Conservation (phyloP, 1,140 invertebrate genomes). For the Holcopasites calliopsidis region DNA sequence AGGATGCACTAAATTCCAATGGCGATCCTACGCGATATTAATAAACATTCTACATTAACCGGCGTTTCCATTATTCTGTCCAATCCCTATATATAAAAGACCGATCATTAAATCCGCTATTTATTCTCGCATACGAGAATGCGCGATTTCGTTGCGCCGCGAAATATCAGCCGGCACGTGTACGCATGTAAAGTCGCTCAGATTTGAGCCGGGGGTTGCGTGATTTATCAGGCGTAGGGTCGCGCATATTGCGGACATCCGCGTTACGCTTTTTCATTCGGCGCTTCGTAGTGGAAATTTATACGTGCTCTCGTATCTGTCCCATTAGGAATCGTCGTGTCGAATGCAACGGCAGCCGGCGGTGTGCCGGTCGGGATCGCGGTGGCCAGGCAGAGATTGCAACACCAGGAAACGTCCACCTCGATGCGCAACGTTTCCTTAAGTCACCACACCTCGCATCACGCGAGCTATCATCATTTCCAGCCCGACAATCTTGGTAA, state of each 20-base stretch:
- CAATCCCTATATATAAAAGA: too few species aligned
- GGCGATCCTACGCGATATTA: too few species aligned
- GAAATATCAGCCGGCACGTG: neutral
- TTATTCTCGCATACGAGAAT: neutral
- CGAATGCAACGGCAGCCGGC: slow-evolving; percentile 74
- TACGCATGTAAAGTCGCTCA: neutral
- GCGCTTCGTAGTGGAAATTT: slow-evolving; percentile 8
- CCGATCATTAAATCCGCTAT: neutral
- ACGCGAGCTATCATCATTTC: slow-evolving; percentile 76
- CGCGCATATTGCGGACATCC: slow-evolving; percentile 13
- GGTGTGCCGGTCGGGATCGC: slow-evolving; percentile 92
- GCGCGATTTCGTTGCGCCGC: neutral
- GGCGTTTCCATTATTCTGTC: too few species aligned
- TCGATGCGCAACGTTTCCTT: slow-evolving; percentile 78
- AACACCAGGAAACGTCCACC: slow-evolving; percentile 81
- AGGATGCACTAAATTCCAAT: too few species aligned
- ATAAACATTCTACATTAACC: too few species aligned
- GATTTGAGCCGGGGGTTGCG: neutral
- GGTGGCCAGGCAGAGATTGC: slow-evolving; percentile 88
- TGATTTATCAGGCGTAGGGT: slow-evolving; percentile 9
- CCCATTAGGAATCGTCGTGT: slow-evolving; percentile 75
- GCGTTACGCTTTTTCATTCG: slow-evolving; percentile 15
- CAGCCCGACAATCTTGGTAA: slow-evolving; percentile 75
- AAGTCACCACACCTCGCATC: slow-evolving; percentile 76
- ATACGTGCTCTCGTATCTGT: slow-evolving; percentile 14